Evolutionary conservation across 1,140 invertebrate genomes (phyloP), one percentile per base, ranked within the genome.

Genomic region (Rhysida immarginata): DNA sequence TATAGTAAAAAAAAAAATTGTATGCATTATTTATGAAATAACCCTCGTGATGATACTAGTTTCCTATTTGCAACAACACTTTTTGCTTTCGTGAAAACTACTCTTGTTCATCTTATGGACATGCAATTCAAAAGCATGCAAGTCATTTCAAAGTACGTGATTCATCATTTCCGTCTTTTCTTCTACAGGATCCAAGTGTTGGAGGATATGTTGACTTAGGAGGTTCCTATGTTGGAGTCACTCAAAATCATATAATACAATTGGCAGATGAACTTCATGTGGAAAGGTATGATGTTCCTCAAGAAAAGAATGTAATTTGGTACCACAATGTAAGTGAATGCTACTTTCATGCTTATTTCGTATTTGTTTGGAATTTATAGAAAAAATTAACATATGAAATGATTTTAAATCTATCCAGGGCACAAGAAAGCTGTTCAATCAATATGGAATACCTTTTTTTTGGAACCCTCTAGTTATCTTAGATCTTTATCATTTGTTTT

Each of bases 231-330:
- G 59, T 67, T 41, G 65, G 65, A 41, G 59, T 62, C 21, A 64
- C 62, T 18, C 65, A 66, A 46, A 46, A 65, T 49, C 58, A 57
- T 35, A 26, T 66, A 8, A 44, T 61, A n/a, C 56, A 65, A 46
- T 49, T 71, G 45, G 63, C 67, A 2, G 62, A 65, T 53, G 69
- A 71, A 53, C 63, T 72, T 46, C 64, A 61, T 0, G 51, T 71
- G 0, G 58, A 70, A 56, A 69, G 64, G 1, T 70, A 64, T 50
- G 59, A 64, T 45, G 62, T 71, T 0, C 8, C 24, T 26, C 5
- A 46, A 46, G 44, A 46, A 8, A 8, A 18, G 18, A 5, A 46
- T 5, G 3, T 46, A 5, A 20, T 46, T 20, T 46, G 21, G 5
- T 46, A 18, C 20, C 16, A 46, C 8, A 46, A 20, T 8, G 44